Base-by-base conservation (phyloP, 2,888 invertebrate species). In the Vesta saturnalis region DNA sequence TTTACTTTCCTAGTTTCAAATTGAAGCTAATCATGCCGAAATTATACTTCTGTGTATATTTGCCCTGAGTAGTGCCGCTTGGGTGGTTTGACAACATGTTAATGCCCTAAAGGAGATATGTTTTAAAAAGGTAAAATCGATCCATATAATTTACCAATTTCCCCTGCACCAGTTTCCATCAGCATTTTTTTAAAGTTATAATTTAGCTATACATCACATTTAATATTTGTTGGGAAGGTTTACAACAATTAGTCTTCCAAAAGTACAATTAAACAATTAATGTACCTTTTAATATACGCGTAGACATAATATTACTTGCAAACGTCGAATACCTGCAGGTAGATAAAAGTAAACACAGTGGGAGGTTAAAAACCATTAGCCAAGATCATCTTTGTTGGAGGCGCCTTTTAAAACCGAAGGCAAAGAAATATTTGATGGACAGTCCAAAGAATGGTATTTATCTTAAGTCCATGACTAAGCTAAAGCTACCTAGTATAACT, bases 21-120 rank as follows among this genome's bases (percentile, higher is more conserved):
- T 74, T 74, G 73, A 71, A 70, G 65, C 72, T 73, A 74, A 76
- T 76, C 69, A 68, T 67, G 64, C 65, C 63, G 57, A 67, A 72
- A 71, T 43, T 65, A 64, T 70, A 62, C 71, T 69, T 58, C 63
- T 56, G 55, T 46, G 62, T 60, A 62, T 65, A 64, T 69, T 62
- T 69, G 19, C 16, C 35, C 39, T 23, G 47, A 58, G 47, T 64
- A 55, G 55, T 30, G 58, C 69, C 58, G 61, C 69, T 62, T 69
- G 69, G 65, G 69, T 69, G 69, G 69, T 59, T 69, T 65, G 64
- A 63, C 67, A 67, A 56, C 46, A 64, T 54, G 22, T 21, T 35
- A 8, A 58, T 19, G n/a, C 14, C 14, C 19, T 23, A 16, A 12
- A 39, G 52, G 43, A 57, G 15, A 14, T 30, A 15, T 15, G 22